A percentile compares a stretch with the other conserved stretches of the same genome.
Evolutionary conservation across 2,113 vertebrate species (phyloP).

Genomic region (Atractosteus spatula): DNA sequence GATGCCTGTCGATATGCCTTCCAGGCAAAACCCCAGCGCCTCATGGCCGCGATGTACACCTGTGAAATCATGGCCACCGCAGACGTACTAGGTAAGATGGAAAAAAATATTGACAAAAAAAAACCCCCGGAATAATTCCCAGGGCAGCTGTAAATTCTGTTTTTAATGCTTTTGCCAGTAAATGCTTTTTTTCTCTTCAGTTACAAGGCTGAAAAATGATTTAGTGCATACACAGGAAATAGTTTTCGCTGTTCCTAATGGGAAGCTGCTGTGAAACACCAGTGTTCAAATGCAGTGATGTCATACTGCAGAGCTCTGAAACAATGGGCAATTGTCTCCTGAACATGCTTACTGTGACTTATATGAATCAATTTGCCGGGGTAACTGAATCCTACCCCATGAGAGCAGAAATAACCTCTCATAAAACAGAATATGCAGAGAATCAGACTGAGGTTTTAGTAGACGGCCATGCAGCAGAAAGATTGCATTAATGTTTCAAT

Average conservation of each 20-base stretch:
- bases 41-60: conserved; percentile 93
- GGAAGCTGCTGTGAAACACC: conserved; percentile 37
- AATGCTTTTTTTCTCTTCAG: conserved; percentile 1
- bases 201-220: conserved; percentile 6
- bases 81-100: conserved; percentile 89
- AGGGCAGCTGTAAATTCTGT: conserved; percentile 4
- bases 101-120: not conserved
- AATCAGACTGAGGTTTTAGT: not conserved
- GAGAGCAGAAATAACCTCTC: conserved; percentile 19
- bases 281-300: conserved; percentile 33
- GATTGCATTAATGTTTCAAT: too few species aligned
- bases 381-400: conserved; percentile 24
- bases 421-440: conserved; percentile 13
- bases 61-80: conserved; percentile 95
- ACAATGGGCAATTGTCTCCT: conserved; percentile 34
- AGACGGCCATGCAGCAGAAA: too few species aligned
- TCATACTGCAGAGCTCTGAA: conserved; percentile 32
- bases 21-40: conserved; percentile 86
- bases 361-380: conserved; percentile 18
- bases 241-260: conserved; percentile 33
- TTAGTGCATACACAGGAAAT: conserved; percentile 28
- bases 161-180: conserved; percentile 14
- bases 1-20: conserved; percentile 87
- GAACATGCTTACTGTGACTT: conserved; percentile 21
- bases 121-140: not conserved